Evolutionary conservation across 2,888 invertebrate species (phyloP).

Genomic region (Embidobia sp.): DNA sequence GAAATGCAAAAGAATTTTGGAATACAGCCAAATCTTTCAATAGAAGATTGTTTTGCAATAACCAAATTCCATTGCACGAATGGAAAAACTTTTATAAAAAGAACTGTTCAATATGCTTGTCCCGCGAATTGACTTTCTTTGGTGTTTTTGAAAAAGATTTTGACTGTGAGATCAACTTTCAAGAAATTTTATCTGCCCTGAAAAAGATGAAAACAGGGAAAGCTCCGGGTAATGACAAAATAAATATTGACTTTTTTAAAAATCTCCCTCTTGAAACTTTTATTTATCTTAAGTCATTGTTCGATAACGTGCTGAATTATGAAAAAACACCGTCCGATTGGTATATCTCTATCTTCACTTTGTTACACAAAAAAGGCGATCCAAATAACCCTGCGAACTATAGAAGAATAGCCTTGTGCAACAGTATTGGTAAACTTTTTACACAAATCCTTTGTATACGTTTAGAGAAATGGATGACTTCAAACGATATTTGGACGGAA

Average conservation of each 20-base stretch:
- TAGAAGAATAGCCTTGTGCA: not conserved
- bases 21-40: not conserved
- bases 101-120: not conserved
- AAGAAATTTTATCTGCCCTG: not conserved
- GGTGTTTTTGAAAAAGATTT: not conserved
- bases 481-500: not conserved
- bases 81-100: constrained; percentile 8
- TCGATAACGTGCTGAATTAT: not conserved
- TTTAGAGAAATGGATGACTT: not conserved
- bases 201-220: constrained; percentile 12
- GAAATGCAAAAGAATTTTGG: constrained; percentile 17
- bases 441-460: not conserved
- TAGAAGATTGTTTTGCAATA: too few relatives aligned
- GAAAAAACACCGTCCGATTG: constrained; percentile 5
- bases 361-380: constrained; percentile 5
- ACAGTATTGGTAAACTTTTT: not conserved
- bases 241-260: constrained; percentile 2
- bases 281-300: not conserved
- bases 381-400: not conserved
- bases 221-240: constrained; percentile 1
- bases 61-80: not conserved
- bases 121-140: not conserved
- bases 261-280: not conserved
- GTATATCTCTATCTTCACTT: not conserved
- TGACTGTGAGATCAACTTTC: not conserved